Conservation (phyloP, 2,113 vertebrate genomes). For the Pachycephala philippinensis region DNA sequence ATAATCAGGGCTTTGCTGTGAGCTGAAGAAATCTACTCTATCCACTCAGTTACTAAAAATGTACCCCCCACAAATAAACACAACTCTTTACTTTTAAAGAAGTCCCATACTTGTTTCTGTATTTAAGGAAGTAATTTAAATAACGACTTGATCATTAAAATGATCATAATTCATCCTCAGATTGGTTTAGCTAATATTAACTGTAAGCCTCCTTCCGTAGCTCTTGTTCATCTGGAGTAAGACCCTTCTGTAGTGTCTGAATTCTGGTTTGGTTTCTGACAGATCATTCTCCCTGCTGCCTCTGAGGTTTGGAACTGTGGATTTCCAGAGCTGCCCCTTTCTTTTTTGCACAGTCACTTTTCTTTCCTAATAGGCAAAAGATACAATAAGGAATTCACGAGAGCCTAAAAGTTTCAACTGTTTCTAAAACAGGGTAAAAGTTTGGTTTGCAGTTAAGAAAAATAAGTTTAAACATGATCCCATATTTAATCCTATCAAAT, state of each 20-base stretch:
- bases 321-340: background rate
- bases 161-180: background rate
- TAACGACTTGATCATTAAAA: background rate
- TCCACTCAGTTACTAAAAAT: background rate
- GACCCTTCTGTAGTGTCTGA: background rate
- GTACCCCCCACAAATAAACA: background rate
- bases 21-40: background rate
- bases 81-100: background rate
- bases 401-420: background rate
- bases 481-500: background rate
- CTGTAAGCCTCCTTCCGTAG: background rate
- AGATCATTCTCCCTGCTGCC: background rate
- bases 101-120: background rate
- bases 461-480: background rate
- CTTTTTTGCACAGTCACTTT: background rate
- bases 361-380: background rate
- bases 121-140: background rate
- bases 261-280: background rate
- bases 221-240: background rate
- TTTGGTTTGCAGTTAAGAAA: background rate
- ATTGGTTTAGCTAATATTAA: background rate
- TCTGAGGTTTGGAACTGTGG: background rate
- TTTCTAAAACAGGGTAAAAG: background rate
- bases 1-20: background rate
- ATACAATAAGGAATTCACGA: background rate